Conservation (phyloP, 1,140 invertebrate genomes). For the Halictus rubicundus region DNA sequence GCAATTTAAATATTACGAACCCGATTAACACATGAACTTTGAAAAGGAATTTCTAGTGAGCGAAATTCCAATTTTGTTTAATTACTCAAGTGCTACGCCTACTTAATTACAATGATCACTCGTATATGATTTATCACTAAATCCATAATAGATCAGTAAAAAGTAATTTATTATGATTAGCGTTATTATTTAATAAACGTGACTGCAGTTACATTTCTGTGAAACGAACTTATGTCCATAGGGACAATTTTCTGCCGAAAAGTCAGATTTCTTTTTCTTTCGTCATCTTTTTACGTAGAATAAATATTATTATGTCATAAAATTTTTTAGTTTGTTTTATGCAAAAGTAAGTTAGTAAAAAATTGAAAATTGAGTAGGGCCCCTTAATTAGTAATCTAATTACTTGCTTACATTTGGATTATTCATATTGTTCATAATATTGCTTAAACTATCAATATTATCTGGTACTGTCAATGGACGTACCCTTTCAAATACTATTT, state of each 20-base stretch:
- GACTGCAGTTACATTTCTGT: background rate
- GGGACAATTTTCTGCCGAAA: background rate
- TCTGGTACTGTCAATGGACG: constrained; percentile 53
- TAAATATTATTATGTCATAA: background rate
- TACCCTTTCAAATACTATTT: constrained; percentile 71
- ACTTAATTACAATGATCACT: constrained; percentile 21
- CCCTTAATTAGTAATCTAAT: constrained; percentile 66
- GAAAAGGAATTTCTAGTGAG: constrained; percentile 1
- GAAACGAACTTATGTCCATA: background rate
- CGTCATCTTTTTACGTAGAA: background rate
- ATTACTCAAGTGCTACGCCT: background rate
- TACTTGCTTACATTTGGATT: constrained; percentile 73
- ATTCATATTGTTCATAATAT: constrained; percentile 66
- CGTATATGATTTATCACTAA: constrained; percentile 6
- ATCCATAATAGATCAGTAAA: background rate
- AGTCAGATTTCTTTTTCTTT: background rate
- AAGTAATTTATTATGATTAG: background rate
- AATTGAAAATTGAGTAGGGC: constrained; percentile 42
- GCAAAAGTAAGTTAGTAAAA: constrained; percentile 44
- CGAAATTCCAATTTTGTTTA: constrained; percentile 7
- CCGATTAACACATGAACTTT: constrained; percentile 51
- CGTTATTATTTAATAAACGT: constrained; percentile 4
- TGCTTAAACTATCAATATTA: constrained; percentile 66
- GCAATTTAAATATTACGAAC: constrained; percentile 64
- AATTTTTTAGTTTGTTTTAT: background rate